Evolutionary conservation across 2,797 vertebrate species (phyloP), one percentile per base, ranked within the genome.

Genomic region (Coregonus ussuriensis): DNA sequence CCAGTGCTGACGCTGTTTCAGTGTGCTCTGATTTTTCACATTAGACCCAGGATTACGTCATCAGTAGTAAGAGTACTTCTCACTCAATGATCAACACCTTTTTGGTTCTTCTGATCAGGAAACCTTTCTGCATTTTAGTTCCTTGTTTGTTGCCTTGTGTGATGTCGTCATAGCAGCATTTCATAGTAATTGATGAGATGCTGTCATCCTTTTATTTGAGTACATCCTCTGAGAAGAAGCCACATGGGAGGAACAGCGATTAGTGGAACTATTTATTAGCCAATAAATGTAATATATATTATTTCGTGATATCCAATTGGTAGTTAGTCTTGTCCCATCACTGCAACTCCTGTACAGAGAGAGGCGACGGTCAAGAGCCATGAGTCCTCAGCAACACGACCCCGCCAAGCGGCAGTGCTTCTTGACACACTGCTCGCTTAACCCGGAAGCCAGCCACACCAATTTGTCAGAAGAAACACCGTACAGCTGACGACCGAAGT

Each of bases 1-100:
- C 2, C 16, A 31, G 68, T 63, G 65, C 51, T 82, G 83, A 79
- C 62, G 59, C 73, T 18, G 54, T 86, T 89, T 88, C 86, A 83
- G 35, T 74, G 52, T 65, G 71, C 47, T 68, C 5, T 47, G 80
- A 73, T 79, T 72, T 16, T 71, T 47, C 41, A 47, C 41, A 47
- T 47, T 72, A 75, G 53, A 78, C 35, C 56, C 68, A 53, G 53
- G 72, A 79, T 81, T 74, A 37, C 71, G 59, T 84, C 81, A 85
- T 62, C 84, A 66, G 16, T 51, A 63, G 69, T 25, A 25, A 25
- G 25, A 25, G 25, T 0, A 25, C 25, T 25, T 25, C 25, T 25
- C 25, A 25, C 25, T 25, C 25, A 25, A 25, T 25, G 25, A 25
- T 25, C 25, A 25, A 25, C 25, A 25, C 25, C 71, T 14, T 68